phyloP scores from a whole-genome alignment of 2,888 invertebrate genomes.

The Cyclophora albipunctata region DNA sequence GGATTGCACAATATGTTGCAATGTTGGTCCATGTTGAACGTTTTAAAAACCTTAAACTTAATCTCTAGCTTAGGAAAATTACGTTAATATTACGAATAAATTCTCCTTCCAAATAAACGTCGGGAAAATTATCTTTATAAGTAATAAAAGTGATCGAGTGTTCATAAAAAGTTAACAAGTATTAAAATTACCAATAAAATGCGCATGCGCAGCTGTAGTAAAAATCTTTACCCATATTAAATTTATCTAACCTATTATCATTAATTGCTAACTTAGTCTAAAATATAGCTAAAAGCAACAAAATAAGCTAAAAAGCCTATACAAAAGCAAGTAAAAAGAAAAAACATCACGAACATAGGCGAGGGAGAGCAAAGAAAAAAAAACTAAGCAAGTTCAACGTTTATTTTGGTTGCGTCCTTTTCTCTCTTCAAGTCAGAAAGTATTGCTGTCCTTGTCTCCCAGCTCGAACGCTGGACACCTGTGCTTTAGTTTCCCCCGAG shows the following conservation, averaged over 20 bases:
- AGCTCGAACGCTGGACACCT: slow-evolving; percentile 73
- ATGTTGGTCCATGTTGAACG: too few species aligned
- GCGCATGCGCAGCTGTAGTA: slow-evolving; percentile 21
- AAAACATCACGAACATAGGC: slow-evolving; percentile 75
- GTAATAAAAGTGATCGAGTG: too few species aligned
- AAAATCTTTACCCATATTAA: slow-evolving; percentile 22
- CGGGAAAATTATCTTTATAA: too few species aligned
- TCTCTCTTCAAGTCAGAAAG: slow-evolving; percentile 32
- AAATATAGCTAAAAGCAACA: slow-evolving; percentile 71
- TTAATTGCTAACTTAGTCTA: slow-evolving; percentile 48
- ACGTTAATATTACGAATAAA: too few species aligned
- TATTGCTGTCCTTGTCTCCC: slow-evolving; percentile 45
- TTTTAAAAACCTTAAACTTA: too few species aligned
- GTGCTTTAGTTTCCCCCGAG: slow-evolving; percentile 75
- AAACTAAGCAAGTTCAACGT: slow-evolving; percentile 73
- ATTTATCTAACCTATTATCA: slow-evolving; percentile 39
- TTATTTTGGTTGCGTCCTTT: slow-evolving; percentile 70
- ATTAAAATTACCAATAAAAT: not conserved
- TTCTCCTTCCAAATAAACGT: too few species aligned
- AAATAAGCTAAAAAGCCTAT: slow-evolving; percentile 67
- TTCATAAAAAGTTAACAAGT: too few species aligned
- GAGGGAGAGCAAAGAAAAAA: slow-evolving; percentile 70
- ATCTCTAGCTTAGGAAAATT: too few species aligned
- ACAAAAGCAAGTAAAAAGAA: slow-evolving; percentile 60
- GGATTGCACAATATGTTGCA: too few species aligned